Evolutionary conservation across 2,888 invertebrate genomes (phyloP), one percentile per base, ranked within the genome.

Genomic region (Scrobipalpa costella): DNA sequence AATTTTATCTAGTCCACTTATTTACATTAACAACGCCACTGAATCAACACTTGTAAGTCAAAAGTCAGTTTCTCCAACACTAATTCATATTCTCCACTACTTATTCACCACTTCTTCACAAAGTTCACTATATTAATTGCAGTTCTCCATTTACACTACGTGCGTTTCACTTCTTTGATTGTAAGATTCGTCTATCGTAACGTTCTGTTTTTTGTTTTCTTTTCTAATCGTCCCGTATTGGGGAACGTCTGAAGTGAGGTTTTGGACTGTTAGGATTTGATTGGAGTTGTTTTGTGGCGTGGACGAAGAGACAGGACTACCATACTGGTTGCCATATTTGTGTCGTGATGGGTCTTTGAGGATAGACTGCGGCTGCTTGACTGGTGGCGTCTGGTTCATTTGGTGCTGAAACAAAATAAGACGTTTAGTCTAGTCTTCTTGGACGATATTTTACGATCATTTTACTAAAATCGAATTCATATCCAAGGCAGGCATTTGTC

Each of bases 271-370:
- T 1, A 94, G 85, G 68, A 94, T 93, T 78, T 94, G 94, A 73
- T 82, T 88, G 19, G 90, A 86, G 75, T 84, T 84, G 64, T 77
- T 88, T 70, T 84, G 92, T 49, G 85, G 93, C 57, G 85, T 88
- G 75, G 86, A 89, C 13, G 86, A 80, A 0, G 89, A 90, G 58
- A 88, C 76, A 0, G 89, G 90, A 73, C 88, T 92, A 3, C 88
- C 90, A 67, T 93, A 92, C 50, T 92, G 92, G 69, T 87, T 92
- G 36, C 90, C 90, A 67, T 93, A 93, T 74, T 93, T 92, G 76
- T 92, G 93, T 40, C 93, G 86, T 63, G 93, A 93, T 2, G 94
- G 93, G 79, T 94, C 94, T 75, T 94, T 94, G 7, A 94, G 86
- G 68, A 94, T 94, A 34, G 93, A 92, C 70, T 93, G 94, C 0